Evolutionary conservation across 2,888 invertebrate genomes (phyloP).

Genomic region (Steinernema carpocapsae): DNA sequence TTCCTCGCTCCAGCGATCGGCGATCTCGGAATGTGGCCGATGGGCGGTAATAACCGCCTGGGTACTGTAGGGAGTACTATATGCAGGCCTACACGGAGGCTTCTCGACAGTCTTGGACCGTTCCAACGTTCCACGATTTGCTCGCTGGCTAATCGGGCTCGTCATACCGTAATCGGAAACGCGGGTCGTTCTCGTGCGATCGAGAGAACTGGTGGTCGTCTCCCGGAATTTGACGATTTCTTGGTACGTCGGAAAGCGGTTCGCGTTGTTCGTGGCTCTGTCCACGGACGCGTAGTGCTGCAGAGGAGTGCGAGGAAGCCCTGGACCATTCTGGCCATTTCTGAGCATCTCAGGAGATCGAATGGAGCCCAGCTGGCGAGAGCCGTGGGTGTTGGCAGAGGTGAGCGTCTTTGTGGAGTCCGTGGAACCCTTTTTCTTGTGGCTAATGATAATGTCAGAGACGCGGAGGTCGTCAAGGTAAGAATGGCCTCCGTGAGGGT

Average conservation of each 20-base stretch:
- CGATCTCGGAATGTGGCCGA: slow-evolving; percentile 15
- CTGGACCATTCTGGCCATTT: neutral
- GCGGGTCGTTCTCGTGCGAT: slow-evolving; percentile 21
- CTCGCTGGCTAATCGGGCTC: slow-evolving; percentile 17
- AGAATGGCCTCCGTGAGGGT: slow-evolving; percentile 6
- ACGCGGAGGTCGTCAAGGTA: slow-evolving; percentile 43
- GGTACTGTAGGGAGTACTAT: slow-evolving; percentile 3
- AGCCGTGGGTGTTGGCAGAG: slow-evolving; percentile 20
- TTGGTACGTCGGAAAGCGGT: slow-evolving; percentile 18
- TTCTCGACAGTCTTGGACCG: slow-evolving; percentile 24
- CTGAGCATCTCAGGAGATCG: slow-evolving; percentile 14
- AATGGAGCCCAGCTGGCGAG: slow-evolving; percentile 23
- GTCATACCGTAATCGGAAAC: slow-evolving; percentile 26
- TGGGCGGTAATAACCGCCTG: neutral
- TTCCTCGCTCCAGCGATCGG: slow-evolving; percentile 30
- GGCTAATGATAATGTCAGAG: slow-evolving; percentile 41
- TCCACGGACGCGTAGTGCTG: slow-evolving; percentile 28
- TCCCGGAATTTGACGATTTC: slow-evolving; percentile 31
- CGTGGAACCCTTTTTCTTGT: slow-evolving; percentile 47
- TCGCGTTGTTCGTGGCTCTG: neutral
- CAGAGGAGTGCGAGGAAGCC: slow-evolving; percentile 21
- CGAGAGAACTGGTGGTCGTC: slow-evolving; percentile 31
- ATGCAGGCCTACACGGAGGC: neutral
- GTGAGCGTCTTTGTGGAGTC: slow-evolving; percentile 47
- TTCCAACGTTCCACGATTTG: neutral